Evolutionary conservation across 2,888 invertebrate genomes (phyloP).

Genomic region (Leptinotarsa tumamoca): DNA sequence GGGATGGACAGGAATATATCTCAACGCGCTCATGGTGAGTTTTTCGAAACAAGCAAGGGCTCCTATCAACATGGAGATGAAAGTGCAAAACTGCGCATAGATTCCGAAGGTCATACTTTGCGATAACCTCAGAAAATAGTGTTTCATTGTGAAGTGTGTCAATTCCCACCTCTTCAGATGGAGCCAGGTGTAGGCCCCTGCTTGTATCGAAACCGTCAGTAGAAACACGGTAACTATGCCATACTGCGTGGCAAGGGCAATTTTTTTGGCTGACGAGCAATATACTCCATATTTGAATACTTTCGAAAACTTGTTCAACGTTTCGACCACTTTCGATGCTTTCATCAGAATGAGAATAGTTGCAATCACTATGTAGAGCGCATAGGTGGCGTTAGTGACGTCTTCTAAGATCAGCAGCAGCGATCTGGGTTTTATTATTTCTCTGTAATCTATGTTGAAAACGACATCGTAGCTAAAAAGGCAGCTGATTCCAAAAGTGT

Average conservation of each 20-base stretch:
- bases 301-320: conserved; percentile 54
- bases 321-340: conserved; percentile 54
- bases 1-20: conserved; percentile 61
- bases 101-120: conserved; percentile 59
- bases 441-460: conserved; percentile 52
- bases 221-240: conserved; percentile 50
- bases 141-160: conserved; percentile 53
- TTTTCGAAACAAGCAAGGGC: conserved; percentile 64
- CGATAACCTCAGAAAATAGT: conserved; percentile 55
- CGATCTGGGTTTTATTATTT: conserved; percentile 51
- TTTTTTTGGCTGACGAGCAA: conserved; percentile 57
- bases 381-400: conserved; percentile 59
- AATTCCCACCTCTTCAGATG: conserved; percentile 54
- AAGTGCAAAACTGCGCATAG: conserved; percentile 56
- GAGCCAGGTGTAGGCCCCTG: conserved; percentile 51
- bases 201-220: conserved; percentile 51
- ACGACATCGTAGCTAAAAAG: conserved; percentile 44
- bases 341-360: conserved; percentile 54
- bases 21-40: conserved; percentile 56
- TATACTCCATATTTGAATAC: conserved; percentile 58
- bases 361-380: conserved; percentile 55
- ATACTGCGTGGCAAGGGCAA: conserved; percentile 51
- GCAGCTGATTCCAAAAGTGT: conserved; percentile 50
- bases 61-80: conserved; percentile 54
- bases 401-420: conserved; percentile 57